Evolutionary conservation across 2,113 vertebrate genomes (phyloP).

Genomic region (Alethe castanea): DNA sequence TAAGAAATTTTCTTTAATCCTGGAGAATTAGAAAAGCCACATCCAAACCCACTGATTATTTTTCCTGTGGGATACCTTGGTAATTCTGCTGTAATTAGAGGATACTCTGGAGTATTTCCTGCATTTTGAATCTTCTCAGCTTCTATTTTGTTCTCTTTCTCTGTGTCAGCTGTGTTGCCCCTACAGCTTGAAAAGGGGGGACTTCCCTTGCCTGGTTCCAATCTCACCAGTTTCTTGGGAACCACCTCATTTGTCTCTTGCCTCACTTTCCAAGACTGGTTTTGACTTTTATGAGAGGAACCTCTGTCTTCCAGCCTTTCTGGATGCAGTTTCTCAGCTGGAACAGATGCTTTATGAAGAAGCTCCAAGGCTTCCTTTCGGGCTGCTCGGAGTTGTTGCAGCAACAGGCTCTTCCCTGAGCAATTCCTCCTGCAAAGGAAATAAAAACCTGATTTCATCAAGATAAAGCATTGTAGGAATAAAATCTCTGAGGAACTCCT

Average conservation of each 20-base stretch:
- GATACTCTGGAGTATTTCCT: not conserved
- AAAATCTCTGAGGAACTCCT: not conserved
- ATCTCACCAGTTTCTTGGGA: not conserved
- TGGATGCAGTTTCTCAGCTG: not conserved
- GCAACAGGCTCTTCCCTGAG: conserved; percentile 39
- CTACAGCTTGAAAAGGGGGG: not conserved
- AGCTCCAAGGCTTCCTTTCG: not conserved
- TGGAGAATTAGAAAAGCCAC: not conserved
- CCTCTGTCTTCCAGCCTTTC: not conserved
- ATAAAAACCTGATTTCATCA: not conserved
- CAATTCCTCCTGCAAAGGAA: conserved; percentile 34
- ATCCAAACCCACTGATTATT: not conserved
- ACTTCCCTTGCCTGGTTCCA: not conserved
- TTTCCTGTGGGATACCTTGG: conserved; percentile 9
- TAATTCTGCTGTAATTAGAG: not conserved
- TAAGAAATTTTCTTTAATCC: not conserved
- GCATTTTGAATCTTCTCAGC: not conserved
- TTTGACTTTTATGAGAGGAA: not conserved
- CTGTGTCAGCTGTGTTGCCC: not conserved
- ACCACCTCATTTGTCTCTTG: not conserved
- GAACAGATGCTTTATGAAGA: not conserved
- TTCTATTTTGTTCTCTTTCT: not conserved
- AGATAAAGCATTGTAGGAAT: not conserved
- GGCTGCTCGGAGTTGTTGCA: not conserved
- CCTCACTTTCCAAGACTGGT: not conserved